These are phyloP conservation scores for Diploscapter pachys DNA, from an alignment of 1,140 invertebrate species.

Conservation along the genomic window DNA sequence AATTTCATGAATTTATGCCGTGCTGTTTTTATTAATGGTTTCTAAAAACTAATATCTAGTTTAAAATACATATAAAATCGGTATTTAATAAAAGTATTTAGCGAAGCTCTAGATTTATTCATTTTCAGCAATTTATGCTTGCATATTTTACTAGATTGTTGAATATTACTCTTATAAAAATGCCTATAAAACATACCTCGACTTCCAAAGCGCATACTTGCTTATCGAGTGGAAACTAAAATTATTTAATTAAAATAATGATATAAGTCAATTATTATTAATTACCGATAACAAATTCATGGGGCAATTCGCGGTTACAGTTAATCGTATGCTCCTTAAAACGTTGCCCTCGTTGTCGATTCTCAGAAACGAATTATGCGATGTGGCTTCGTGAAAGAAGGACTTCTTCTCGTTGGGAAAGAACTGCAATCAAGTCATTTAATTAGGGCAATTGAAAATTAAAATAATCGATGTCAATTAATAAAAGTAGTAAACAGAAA, in stretches of 20 bases:
- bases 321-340: constrained; percentile 68
- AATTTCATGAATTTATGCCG: no score
- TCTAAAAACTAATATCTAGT: no score
- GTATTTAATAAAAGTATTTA: neutral
- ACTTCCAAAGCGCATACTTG: constrained; percentile 94
- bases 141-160: neutral
- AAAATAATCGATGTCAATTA: no score
- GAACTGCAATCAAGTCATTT: neutral
- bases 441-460: no score
- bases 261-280: constrained; percentile 4
- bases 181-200: constrained; percentile 75
- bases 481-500: no score
- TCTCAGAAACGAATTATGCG: constrained; percentile 68
- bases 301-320: constrained; percentile 92
- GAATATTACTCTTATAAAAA: constrained; percentile 4
- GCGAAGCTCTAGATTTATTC: neutral
- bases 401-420: constrained; percentile 96
- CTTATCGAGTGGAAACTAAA: constrained; percentile 91
- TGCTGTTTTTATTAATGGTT: no score
- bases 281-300: constrained; percentile 78
- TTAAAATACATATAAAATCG: no score
- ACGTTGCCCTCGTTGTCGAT: constrained; percentile 63
- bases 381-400: constrained; percentile 94
- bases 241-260: constrained; percentile 25
- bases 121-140: neutral